Base-by-base conservation (phyloP, 2,113 vertebrate genomes). In the Trogon surrucura region DNA sequence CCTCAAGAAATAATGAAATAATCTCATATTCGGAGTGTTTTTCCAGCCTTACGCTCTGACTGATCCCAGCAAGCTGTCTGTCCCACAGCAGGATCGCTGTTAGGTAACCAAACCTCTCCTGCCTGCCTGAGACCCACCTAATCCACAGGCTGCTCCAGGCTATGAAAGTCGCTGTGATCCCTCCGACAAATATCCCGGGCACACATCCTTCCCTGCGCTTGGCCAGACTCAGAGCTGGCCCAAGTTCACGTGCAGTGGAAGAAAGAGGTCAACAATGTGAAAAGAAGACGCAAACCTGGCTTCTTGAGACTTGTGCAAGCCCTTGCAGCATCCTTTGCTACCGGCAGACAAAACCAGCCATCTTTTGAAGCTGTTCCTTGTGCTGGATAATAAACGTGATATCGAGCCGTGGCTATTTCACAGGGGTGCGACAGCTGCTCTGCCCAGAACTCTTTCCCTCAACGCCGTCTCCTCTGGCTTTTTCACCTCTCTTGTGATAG, bases 191-290 rank as follows among this genome's bases (percentile, higher is more conserved):
- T 36, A 36, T 80, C 29, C 53, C 9, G 3, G 73, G 51, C 80
- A 67, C 22, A 2, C 0, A 6, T 47, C 17, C 78, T 79, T 88
- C 41, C n/a, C 27, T 19, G 16, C 3, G 0, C 21, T 62, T 54
- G 57, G 1, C 62, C 60, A 81, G 25, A 58, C 38, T 34, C 62
- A 80, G 32, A 85, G 48, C 71, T n/a, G 62, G 83, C 80, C 54
- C 3, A 3, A 64, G 12, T 10, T 71, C 72, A 38, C 0, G 2
- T 23, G 62, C 75, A 61, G 17, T 3, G 1, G 18, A 88, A 89
- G 61, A 30, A 16, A 84, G 30, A 62, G 50, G n/a, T 50, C 51
- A 62, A 20, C 21, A 36, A 66, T 1, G 2, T 38, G 60, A 66
- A 54, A 34, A 38, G 38, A n/a, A 72, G 47, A 74, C 1, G 51